Evolutionary conservation across 2,113 vertebrate species (phyloP), one percentile per base, ranked within the genome.

Genomic region (Stigmatopora nigra): DNA sequence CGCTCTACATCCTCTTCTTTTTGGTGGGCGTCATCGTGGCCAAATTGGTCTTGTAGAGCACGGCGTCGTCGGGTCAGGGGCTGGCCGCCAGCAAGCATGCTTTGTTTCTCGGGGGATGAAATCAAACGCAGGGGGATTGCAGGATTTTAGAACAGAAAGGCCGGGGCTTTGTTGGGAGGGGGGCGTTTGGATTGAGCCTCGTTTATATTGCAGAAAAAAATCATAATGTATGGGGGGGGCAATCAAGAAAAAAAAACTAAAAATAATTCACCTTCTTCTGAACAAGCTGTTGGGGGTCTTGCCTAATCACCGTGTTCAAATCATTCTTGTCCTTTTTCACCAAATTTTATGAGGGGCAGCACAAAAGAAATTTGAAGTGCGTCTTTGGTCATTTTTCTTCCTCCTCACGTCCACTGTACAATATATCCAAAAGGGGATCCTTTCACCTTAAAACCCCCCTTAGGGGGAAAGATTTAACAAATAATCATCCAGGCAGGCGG

Each of bases 1-100:
- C 93, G 20, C 89, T 97, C 82, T 89, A 94, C 72, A 86, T 98
- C 69, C 84, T 99, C 82, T 96, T 97, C 93, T 98, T 99, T 70
- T 92, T 95, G 78, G 85, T 98, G 41, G 96, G 96, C 51, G 91
- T 96, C 82, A 94, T 97, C 77, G 86, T 98, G 80, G 96, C 95
- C 86, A 98, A 98, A 89, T 91, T 99, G 81, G 92, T 94, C 86
- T 94, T 98, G 93, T 99, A 99, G 87, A 92, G 84, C 72, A 61
- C 72, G 66, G 66, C 17, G 36, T 71, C 65, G 62, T 72, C 44
- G 0, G 57, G 77, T 61, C 19, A 9, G 59, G 19, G 13, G 9
- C n/a, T 12, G 71, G n/a, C 52, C 11, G n/a, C 38, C 73, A 68
- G 22, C 58, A 75, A 83, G 94, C 94, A 92, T 93, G 94, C 90